Evolutionary conservation across 1,140 invertebrate species (phyloP).

Genomic region (Anastrepha ludens): DNA sequence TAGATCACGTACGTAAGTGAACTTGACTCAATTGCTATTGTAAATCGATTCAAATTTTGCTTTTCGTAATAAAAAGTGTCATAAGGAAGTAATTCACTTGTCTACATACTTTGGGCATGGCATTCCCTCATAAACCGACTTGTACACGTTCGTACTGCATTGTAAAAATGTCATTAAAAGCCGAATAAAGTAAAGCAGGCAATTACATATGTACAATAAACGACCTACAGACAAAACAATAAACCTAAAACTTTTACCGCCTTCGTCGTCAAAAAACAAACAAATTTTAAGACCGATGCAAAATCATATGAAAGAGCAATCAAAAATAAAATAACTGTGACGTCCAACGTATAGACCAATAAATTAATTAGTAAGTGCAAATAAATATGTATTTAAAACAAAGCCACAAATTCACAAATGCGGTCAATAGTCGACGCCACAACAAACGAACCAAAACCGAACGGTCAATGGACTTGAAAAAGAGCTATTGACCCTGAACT

Average conservation of each 20-base stretch:
- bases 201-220: too few species aligned
- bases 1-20: not conserved
- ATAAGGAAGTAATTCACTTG: not conserved
- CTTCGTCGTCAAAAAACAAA: not conserved
- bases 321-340: not conserved
- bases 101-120: not conserved
- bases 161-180: not conserved
- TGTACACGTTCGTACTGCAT: not conserved
- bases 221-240: not conserved
- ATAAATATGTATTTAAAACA: slow-evolving; percentile 16
- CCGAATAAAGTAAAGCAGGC: too few species aligned
- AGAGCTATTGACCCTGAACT: slow-evolving; percentile 22
- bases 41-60: not conserved
- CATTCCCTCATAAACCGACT: not conserved
- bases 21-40: not conserved
- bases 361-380: not conserved
- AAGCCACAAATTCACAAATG: not conserved
- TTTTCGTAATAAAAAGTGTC: not conserved
- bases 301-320: not conserved
- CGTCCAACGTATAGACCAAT: not conserved
- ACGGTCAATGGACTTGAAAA: slow-evolving; percentile 21
- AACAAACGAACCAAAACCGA: slow-evolving; percentile 10
- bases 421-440: slow-evolving; percentile 8
- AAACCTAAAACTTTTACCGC: not conserved
- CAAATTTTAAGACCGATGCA: too few species aligned